These are phyloP conservation scores for Lycodopsis pacificus DNA, from an alignment of 2,797 vertebrate species.

Conservation along the genomic window DNA sequence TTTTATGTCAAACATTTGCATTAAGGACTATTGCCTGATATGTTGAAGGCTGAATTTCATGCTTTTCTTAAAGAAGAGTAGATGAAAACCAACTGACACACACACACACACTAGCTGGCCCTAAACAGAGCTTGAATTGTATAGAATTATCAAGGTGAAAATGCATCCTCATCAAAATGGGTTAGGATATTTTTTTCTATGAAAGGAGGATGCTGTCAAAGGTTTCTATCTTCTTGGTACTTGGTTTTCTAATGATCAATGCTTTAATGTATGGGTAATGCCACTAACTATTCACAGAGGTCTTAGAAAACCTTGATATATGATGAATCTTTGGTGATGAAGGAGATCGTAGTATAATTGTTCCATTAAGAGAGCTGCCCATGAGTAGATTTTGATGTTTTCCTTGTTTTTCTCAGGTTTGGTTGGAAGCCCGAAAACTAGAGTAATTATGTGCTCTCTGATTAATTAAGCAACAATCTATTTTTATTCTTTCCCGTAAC, in stretches of 20 bases:
- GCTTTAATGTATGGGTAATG: constrained; percentile 5
- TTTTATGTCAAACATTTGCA: not conserved
- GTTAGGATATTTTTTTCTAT: not conserved
- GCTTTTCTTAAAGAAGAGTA: not conserved
- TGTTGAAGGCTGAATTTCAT: too few species aligned
- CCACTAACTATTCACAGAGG: not conserved
- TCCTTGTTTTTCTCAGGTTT: constrained; percentile 67
- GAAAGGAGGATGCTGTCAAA: not conserved
- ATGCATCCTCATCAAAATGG: not conserved
- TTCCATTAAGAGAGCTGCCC: constrained; percentile 43
- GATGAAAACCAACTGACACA: not conserved
- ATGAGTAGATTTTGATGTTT: constrained; percentile 59
- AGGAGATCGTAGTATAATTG: constrained; percentile 49
- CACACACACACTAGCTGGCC: not conserved
- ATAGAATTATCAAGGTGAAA: not conserved
- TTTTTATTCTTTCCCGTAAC: constrained; percentile 76
- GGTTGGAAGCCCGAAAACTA: constrained; percentile 67
- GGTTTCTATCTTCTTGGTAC: not conserved
- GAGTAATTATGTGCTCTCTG: constrained; percentile 82
- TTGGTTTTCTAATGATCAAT: constrained; percentile 3
- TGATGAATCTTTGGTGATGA: constrained; percentile 41
- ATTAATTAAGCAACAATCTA: constrained; percentile 82
- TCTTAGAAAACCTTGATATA: constrained; percentile 39
- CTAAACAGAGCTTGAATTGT: not conserved
- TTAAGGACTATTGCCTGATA: not conserved